Evolutionary conservation across 2,797 vertebrate genomes (phyloP).

Genomic region (Aulostomus chinensis): DNA sequence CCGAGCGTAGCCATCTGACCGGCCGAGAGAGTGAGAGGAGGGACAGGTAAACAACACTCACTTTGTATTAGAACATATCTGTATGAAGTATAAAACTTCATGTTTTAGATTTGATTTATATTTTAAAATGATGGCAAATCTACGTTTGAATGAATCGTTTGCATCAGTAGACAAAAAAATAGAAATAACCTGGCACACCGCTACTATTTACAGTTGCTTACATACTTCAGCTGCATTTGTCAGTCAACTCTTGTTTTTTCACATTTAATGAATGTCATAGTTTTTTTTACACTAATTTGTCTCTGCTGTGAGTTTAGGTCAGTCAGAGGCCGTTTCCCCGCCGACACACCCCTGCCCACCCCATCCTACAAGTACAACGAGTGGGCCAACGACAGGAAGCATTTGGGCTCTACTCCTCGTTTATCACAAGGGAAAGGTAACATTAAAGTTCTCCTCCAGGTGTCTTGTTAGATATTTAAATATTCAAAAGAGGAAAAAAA

Average conservation of each 20-base stretch:
- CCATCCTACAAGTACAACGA: constrained; percentile 98
- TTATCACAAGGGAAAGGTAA: constrained; percentile 94
- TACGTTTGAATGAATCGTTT: no score
- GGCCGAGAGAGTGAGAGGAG: constrained; percentile 87
- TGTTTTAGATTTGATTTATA: neutral
- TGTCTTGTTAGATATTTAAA: neutral
- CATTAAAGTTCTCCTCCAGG: neutral
- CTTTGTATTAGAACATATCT: neutral
- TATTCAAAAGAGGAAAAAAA: no score
- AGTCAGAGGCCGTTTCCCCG: constrained; percentile 84
- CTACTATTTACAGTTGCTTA: no score
- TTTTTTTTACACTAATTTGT: neutral
- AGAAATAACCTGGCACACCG: no score
- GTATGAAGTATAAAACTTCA: neutral
- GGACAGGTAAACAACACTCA: constrained; percentile 70
- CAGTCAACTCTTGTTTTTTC: no score
- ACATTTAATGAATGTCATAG: neutral
- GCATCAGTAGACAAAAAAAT: no score
- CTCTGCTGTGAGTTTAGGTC: constrained; percentile 79
- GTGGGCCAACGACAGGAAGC: constrained; percentile 95
- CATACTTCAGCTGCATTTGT: no score
- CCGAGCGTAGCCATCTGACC: constrained; percentile 82
- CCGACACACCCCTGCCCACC: constrained; percentile 92
- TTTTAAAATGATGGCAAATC: no score
- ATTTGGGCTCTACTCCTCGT: constrained; percentile 91